Conservation (phyloP, 2,888 invertebrate species). For the Pherbina coryleti region DNA sequence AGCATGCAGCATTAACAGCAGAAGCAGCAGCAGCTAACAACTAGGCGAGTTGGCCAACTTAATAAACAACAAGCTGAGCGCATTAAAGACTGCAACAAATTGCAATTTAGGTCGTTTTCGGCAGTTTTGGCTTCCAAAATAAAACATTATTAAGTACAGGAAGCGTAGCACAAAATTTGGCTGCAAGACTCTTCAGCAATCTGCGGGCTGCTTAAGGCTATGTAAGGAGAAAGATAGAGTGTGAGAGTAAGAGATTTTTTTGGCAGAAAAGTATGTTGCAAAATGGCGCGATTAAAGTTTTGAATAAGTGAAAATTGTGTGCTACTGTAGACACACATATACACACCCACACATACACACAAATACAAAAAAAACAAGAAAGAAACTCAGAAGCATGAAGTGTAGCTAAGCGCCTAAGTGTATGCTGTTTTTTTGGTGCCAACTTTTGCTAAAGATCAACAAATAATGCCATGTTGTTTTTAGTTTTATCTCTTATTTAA, state of each 20-base stretch:
- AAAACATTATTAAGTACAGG: conserved; percentile 2
- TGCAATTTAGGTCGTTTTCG: neutral
- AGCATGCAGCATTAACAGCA: neutral
- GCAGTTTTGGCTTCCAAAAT: neutral
- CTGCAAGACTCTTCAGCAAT: neutral
- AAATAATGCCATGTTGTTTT: neutral
- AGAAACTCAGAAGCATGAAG: neutral
- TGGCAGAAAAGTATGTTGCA: neutral
- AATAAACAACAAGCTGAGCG: neutral
- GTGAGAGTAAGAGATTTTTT: too few relatives aligned
- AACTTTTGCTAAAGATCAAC: neutral
- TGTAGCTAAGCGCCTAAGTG: neutral
- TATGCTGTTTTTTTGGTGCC: neutral
- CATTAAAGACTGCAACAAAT: conserved; percentile 1
- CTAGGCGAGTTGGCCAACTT: conserved; percentile 9
- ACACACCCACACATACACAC: too few relatives aligned
- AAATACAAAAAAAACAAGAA: neutral
- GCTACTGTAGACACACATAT: too few relatives aligned
- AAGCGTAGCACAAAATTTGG: conserved; percentile 8
- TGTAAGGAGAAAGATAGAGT: neutral
- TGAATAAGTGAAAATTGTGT: too few relatives aligned
- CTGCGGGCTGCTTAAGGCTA: neutral
- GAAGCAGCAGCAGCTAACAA: conserved; percentile 1
- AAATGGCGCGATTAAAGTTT: neutral
- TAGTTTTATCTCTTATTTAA: neutral